phyloP scores from a whole-genome alignment of 2,113 vertebrate species.

The Halcyon malimbica region DNA sequence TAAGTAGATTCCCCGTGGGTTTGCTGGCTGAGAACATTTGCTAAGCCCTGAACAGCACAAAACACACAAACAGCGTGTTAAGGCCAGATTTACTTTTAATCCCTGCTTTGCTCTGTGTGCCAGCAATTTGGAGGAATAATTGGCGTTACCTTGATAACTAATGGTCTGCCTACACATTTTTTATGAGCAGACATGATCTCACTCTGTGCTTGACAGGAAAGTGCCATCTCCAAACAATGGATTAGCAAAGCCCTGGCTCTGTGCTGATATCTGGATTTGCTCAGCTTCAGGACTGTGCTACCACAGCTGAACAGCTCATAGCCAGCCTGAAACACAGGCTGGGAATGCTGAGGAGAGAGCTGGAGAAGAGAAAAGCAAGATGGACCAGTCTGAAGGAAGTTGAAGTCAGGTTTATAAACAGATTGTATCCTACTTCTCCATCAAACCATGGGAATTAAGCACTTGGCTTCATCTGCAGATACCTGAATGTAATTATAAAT shows the following conservation, averaged over 20 bases:
- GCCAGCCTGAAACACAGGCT: background rate
- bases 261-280: background rate
- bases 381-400: background rate
- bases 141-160: background rate
- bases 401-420: background rate
- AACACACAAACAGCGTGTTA: background rate
- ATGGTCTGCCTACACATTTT: background rate
- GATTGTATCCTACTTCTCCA: background rate
- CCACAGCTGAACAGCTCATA: background rate
- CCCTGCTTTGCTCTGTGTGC: background rate
- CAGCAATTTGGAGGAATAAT: conserved; percentile 13
- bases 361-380: background rate
- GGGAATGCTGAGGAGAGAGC: background rate
- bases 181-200: conserved; percentile 23
- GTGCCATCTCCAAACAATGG: background rate
- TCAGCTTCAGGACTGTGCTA: background rate
- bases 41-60: background rate
- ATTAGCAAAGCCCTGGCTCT: background rate
- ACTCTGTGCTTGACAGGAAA: background rate
- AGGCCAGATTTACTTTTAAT: conserved; percentile 35
- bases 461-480: background rate
- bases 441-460: background rate
- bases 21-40: background rate
- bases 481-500: background rate
- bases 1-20: background rate